Percentiles rank a stretch among this genome's conserved stretches.
These are phyloP conservation scores for Phoeniculus purpureus DNA, from an alignment of 2,797 vertebrate genomes.

Conservation along the genomic window DNA sequence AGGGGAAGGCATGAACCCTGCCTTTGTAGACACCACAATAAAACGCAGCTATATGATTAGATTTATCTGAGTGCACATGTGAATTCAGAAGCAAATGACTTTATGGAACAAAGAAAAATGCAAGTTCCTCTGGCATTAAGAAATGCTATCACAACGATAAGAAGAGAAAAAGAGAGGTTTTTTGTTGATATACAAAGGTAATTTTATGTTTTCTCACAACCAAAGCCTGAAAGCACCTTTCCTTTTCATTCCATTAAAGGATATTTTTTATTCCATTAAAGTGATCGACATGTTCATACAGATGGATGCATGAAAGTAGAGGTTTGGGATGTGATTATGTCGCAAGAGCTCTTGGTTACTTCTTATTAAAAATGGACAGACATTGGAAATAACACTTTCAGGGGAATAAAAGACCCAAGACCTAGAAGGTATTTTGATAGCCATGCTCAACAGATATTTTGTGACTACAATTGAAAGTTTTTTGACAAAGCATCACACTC, in stretches of 20 bases:
- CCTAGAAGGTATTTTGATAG: background rate
- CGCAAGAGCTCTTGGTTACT: background rate
- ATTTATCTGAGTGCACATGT: background rate
- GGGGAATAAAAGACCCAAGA: background rate
- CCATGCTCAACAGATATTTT: background rate
- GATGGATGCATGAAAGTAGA: background rate
- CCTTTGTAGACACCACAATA: background rate
- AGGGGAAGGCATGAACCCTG: background rate
- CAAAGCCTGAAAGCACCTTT: background rate
- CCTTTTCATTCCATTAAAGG: background rate
- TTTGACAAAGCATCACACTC: background rate
- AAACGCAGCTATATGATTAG: background rate
- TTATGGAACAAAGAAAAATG: background rate
- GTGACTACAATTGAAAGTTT: background rate
- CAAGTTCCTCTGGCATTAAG: background rate
- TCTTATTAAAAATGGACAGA: background rate
- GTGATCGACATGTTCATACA: background rate
- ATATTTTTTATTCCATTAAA: background rate
- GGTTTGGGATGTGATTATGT: background rate
- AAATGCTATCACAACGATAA: background rate
- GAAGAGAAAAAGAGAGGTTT: background rate
- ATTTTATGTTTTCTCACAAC: background rate
- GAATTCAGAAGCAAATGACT: background rate
- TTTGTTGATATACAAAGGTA: background rate
- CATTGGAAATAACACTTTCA: background rate